Conservation (phyloP, 2,113 vertebrate genomes). For the Eulacestoma nigropectus region DNA sequence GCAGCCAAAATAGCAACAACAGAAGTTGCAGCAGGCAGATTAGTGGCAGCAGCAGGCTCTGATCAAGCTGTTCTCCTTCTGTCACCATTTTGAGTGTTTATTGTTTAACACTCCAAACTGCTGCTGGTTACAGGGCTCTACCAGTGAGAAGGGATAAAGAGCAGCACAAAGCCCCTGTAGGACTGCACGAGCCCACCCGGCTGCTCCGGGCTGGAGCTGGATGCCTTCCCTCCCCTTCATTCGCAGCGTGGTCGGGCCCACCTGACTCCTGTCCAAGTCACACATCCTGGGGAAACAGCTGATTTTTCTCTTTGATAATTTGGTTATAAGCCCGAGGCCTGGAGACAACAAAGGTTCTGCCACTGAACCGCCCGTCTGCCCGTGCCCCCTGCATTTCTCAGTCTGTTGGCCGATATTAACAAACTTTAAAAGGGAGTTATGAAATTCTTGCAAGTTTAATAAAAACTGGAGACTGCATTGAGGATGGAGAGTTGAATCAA, state of each 20-base stretch:
- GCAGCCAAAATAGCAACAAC: slow-evolving; percentile 62
- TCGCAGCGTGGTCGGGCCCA: neutral
- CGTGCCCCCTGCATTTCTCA: neutral
- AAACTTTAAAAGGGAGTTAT: neutral
- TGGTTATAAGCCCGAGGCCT: neutral
- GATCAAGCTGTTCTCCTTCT: slow-evolving; percentile 70
- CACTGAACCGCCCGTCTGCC: neutral
- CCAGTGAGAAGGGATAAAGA: neutral
- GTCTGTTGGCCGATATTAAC: neutral
- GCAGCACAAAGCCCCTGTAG: neutral
- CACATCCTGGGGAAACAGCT: neutral
- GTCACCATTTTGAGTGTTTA: slow-evolving; percentile 56
- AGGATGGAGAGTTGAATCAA: neutral
- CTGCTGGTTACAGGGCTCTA: neutral
- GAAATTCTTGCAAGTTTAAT: neutral
- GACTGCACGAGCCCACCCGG: neutral
- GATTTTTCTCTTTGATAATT: neutral
- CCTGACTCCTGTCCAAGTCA: slow-evolving; percentile 4
- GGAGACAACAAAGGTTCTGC: neutral
- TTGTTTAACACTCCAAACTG: slow-evolving; percentile 1
- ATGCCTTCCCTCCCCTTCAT: neutral
- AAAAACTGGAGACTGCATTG: neutral
- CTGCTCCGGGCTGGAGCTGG: neutral
- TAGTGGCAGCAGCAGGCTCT: slow-evolving; percentile 54
- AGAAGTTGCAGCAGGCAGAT: slow-evolving; percentile 54